These are phyloP conservation scores for Nymphalis c-album DNA, from an alignment of 2,888 invertebrate genomes.

Conservation along the genomic window DNA sequence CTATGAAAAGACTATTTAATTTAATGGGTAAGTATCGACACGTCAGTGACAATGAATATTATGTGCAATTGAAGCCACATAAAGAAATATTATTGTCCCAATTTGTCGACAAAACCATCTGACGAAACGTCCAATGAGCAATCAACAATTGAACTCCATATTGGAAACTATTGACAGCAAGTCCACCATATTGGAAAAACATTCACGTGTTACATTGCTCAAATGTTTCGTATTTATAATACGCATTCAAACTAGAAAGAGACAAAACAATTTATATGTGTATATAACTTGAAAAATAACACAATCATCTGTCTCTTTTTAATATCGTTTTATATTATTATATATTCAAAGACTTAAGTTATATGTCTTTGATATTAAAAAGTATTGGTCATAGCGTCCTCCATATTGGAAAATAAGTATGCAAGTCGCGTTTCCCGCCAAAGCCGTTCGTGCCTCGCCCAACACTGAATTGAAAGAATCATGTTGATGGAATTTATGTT, in stretches of 20 bases:
- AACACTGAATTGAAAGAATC: slow-evolving; percentile 76
- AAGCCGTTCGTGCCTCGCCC: slow-evolving; percentile 75
- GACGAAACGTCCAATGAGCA: slow-evolving; percentile 57
- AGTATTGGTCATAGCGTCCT: slow-evolving; percentile 54
- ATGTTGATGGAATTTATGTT: slow-evolving; percentile 75
- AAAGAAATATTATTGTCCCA: slow-evolving; percentile 46
- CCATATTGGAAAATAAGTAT: slow-evolving; percentile 60
- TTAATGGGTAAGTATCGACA: not conserved
- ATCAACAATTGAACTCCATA: slow-evolving; percentile 53
- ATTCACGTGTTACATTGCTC: not conserved
- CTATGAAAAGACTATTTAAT: too few species aligned
- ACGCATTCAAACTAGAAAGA: not conserved
- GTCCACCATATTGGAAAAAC: slow-evolving; percentile 33
- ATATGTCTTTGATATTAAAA: slow-evolving; percentile 24
- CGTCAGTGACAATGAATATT: slow-evolving; percentile 20
- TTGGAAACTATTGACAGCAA: slow-evolving; percentile 34
- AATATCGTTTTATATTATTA: not conserved
- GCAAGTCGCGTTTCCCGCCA: slow-evolving; percentile 64
- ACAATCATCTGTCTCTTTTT: not conserved
- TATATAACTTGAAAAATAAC: not conserved
- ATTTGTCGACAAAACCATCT: slow-evolving; percentile 68
- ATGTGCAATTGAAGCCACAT: slow-evolving; percentile 35
- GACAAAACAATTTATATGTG: not conserved
- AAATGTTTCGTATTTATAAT: not conserved
- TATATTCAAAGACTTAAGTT: not conserved